Evolutionary conservation across 1,140 invertebrate genomes (phyloP), one percentile per base, ranked within the genome.

Genomic region (Elysia chlorotica): DNA sequence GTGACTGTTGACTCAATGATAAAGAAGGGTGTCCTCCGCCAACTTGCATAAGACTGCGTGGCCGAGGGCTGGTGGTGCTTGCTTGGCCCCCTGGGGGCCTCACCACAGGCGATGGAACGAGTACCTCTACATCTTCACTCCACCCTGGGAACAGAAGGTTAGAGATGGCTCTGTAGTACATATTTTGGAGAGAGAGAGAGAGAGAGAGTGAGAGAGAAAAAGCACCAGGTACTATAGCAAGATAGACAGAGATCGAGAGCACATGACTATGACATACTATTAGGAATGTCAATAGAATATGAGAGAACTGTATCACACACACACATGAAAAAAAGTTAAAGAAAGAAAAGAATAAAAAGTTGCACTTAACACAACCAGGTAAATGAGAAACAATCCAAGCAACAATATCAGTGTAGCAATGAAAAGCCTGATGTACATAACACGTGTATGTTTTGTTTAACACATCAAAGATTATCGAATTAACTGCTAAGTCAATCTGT

Each of bases 101-200:
- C 6, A 74, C 57, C 2, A 74, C 56, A 30, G 75, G 75, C 35
- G 75, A 74, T 1, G 72, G 72, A 10, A 65, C 65, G 65, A 76
- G 41, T 17, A 62, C 72, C 48, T 71, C 68, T 28, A 72, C 67
- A 36, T 73, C 65, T 57, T 66, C 75, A 71, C 70, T 65, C 74
- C 74, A 76, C 19, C 53, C 74, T 76, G 71, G 1, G 41, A 48
- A 48, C n/a, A 48, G 41, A 48, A 48, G n/a, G 41, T 14, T 14
- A 48, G n/a, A 48, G n/a, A 48, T 48, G 10, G 41, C 41, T 48
- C 41, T 14, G 41, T n/a, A 48, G n/a, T 48, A 14, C 41, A 48
- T 14, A 48, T 14, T 10, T 10, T 14, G 10, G 10, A 48, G 41
- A 48, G 41, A n/a, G 41, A n/a, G n/a, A n/a, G 41, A n/a, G 41